Percentiles rank a stretch among this genome's conserved stretches.
Conservation (phyloP, 2,113 vertebrate species). For the Centropristis striata region DNA sequence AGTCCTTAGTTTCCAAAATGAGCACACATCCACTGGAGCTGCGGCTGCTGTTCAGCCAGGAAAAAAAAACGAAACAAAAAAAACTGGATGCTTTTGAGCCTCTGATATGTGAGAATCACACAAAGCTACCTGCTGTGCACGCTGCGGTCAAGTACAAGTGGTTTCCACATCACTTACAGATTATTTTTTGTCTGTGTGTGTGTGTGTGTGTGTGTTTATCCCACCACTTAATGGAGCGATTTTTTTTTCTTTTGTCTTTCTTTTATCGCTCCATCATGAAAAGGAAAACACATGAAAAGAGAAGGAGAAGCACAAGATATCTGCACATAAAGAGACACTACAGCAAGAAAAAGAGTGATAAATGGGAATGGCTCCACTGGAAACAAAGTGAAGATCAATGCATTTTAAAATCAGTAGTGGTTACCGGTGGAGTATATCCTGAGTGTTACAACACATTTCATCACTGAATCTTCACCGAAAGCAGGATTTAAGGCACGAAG, state of each 20-base stretch:
- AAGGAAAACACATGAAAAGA: neutral
- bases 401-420: neutral
- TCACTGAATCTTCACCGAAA: conserved; percentile 15
- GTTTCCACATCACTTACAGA: neutral
- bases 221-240: neutral
- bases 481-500: conserved; percentile 15
- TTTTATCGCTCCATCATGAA: neutral
- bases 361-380: neutral
- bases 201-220: conserved; percentile 3
- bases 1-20: neutral
- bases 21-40: conserved; percentile 5
- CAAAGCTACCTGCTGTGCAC: conserved; percentile 8
- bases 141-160: neutral
- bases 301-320: conserved; percentile 6
- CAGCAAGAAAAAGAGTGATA: neutral
- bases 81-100: neutral
- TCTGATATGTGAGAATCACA: conserved; percentile 29
- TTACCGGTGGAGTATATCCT: neutral
- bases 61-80: too few relatives aligned
- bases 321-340: neutral
- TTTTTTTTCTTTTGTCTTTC: conserved; percentile 12
- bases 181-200: neutral
- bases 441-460: conserved; percentile 33
- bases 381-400: conserved; percentile 12
- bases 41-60: neutral